Base-by-base conservation (phyloP, 2,113 vertebrate species). In the Rissa tridactyla region DNA sequence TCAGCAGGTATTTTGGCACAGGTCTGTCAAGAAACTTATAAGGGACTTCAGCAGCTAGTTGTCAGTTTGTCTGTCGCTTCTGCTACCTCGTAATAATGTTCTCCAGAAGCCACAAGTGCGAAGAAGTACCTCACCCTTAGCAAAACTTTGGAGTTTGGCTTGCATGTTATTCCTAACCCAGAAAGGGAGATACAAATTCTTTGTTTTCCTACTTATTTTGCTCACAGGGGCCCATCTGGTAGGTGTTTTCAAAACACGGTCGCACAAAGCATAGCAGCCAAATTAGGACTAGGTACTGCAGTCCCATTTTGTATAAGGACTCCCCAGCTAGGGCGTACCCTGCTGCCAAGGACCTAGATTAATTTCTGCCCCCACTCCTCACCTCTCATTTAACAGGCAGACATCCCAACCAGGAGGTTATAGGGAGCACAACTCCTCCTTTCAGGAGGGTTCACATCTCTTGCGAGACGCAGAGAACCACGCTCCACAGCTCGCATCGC, bases 261-360 rank as follows among this genome's bases (percentile, higher is more conserved):
- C 75, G 21, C 26, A 47, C 17, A 64, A 92, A 64, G 10, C 3
- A 34, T 14, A n/a, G 9, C 4, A 84, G n/a, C 21, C 7, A 60
- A 23, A 40, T 70, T 54, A 29, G 34, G 29, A 42, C 11, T 3
- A 25, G 54, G 15, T 58, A 2, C 20, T 71, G 20, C 5, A 16
- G 36, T 49, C 38, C 9, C 9, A 16, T 75, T 65, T 68, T 30
- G 14, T 55, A 4, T 13, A 52, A 71, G 17, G 20, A 52, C 32
- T 68, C 9, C 16, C 4, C 38, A 64, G 34, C 2, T 30, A 34
- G 19, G 64, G 3, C 0, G 4, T 34, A 38, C 4, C 4, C 26
- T 20, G 12, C 20, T 82, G 13, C 5, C 22, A 82, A 64, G 9
- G 20, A 84, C 9, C 23, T 47, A 6, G 5, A 49, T 19, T 51